Conservation (phyloP, 2,797 vertebrate genomes). For the Liasis olivaceus region DNA sequence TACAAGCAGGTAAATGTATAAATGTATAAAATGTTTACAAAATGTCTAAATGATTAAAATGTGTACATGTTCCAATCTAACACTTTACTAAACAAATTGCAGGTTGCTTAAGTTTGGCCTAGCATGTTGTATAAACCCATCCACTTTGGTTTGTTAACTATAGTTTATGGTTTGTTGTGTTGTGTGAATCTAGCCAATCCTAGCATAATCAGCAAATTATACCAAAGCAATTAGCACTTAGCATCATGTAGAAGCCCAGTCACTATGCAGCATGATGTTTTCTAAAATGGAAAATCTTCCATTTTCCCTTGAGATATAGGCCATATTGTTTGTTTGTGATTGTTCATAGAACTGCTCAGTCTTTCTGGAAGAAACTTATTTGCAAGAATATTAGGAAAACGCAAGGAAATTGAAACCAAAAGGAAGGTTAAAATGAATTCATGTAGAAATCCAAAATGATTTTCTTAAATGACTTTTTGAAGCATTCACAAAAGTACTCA, state of each 20-base stretch:
- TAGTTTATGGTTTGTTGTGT: not conserved
- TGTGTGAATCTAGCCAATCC: not conserved
- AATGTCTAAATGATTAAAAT: too few species aligned
- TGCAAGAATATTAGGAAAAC: not conserved
- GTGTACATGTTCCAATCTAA: too few species aligned
- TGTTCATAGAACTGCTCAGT: not conserved
- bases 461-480: constrained; percentile 23
- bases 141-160: not conserved
- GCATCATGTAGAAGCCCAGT: not conserved
- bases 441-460: not conserved
- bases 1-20: too few species aligned
- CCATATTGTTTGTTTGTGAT: not conserved
- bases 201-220: not conserved
- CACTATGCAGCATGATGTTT: not conserved
- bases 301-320: not conserved
- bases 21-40: too few species aligned
- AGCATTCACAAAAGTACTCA: not conserved
- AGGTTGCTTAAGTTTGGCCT: not conserved
- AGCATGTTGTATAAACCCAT: not conserved
- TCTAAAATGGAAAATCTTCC: not conserved
- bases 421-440: not conserved
- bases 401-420: not conserved
- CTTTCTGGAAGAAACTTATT: not conserved
- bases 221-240: not conserved
- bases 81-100: not conserved